These are phyloP conservation scores for Hozukius guyotensis DNA, from an alignment of 2,797 vertebrate genomes.

Conservation along the genomic window DNA sequence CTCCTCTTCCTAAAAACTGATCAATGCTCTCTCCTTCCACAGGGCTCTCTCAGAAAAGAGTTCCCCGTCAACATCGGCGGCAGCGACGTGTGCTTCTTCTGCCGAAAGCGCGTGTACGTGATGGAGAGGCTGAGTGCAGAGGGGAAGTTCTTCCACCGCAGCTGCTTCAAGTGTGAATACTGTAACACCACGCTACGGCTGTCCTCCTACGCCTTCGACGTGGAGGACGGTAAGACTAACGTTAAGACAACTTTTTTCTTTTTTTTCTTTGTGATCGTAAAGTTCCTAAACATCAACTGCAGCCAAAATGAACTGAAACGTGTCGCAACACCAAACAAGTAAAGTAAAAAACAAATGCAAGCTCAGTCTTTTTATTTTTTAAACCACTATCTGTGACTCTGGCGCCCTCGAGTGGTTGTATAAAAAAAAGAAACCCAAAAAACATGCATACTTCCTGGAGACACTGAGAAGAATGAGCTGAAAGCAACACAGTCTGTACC, in stretches of 20 bases:
- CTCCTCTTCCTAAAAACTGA: background rate
- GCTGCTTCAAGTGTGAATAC: conserved; percentile 98
- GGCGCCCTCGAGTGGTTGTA: background rate
- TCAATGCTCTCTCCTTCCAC: background rate
- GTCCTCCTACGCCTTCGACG: conserved; percentile 94
- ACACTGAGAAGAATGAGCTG: background rate
- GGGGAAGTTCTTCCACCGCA: conserved; percentile 99
- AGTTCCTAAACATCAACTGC: background rate
- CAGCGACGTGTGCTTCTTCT: conserved; percentile 98
- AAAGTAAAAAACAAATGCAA: background rate
- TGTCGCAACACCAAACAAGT: background rate
- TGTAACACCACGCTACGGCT: conserved; percentile 94
- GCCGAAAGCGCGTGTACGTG: conserved; percentile 94
- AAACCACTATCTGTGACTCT: background rate
- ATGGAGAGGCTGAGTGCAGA: conserved; percentile 98
- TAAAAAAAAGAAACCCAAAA: background rate
- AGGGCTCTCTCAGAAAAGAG: conserved; percentile 96
- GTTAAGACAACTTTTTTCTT: background rate
- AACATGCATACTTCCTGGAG: too few species aligned
- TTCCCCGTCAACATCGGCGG: conserved; percentile 96
- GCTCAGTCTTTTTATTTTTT: background rate
- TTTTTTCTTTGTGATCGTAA: accelerated
- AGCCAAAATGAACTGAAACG: background rate
- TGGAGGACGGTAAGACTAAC: conserved; percentile 89
- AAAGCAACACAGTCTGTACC: background rate